Conservation (phyloP, 2,797 vertebrate genomes). For the Myotis planiceps region DNA sequence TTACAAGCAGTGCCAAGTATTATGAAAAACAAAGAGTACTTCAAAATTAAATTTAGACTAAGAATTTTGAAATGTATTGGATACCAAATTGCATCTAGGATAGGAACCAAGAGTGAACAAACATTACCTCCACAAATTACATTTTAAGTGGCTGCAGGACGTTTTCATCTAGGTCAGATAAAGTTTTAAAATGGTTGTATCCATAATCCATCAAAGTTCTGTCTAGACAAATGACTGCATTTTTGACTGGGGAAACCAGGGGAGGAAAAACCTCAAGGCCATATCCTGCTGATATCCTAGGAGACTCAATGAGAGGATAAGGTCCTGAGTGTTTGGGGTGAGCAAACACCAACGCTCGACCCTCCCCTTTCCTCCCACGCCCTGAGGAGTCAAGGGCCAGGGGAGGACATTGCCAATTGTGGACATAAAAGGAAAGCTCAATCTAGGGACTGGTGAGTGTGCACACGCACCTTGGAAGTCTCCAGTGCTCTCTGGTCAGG, state of each 20-base stretch:
- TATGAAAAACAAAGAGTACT: slow-evolving; percentile 28
- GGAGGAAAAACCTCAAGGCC: slow-evolving; percentile 59
- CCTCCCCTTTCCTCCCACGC: slow-evolving; percentile 43
- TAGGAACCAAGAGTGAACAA: slow-evolving; percentile 45
- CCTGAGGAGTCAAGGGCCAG: slow-evolving; percentile 46
- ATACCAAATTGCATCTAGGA: slow-evolving; percentile 38
- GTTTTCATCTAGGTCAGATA: slow-evolving; percentile 52
- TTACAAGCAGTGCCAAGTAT: neutral
- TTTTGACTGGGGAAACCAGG: slow-evolving; percentile 51
- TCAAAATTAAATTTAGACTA: slow-evolving; percentile 50
- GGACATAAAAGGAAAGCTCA: slow-evolving; percentile 9
- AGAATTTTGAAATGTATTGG: slow-evolving; percentile 33
- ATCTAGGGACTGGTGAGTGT: neutral
- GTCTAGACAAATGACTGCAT: slow-evolving; percentile 53
- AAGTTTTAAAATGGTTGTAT: slow-evolving; percentile 34
- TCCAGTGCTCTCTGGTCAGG: neutral
- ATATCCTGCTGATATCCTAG: slow-evolving; percentile 70
- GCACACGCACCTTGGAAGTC: neutral
- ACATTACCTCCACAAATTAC: slow-evolving; percentile 50
- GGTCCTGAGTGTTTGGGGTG: slow-evolving; percentile 12
- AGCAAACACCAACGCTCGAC: neutral
- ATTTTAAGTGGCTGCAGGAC: slow-evolving; percentile 22
- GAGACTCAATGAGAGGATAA: slow-evolving; percentile 75
- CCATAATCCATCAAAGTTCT: slow-evolving; percentile 34
- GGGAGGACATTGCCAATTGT: neutral